Conservation (phyloP, 2,113 vertebrate genomes). For the Cebus imitator region DNA sequence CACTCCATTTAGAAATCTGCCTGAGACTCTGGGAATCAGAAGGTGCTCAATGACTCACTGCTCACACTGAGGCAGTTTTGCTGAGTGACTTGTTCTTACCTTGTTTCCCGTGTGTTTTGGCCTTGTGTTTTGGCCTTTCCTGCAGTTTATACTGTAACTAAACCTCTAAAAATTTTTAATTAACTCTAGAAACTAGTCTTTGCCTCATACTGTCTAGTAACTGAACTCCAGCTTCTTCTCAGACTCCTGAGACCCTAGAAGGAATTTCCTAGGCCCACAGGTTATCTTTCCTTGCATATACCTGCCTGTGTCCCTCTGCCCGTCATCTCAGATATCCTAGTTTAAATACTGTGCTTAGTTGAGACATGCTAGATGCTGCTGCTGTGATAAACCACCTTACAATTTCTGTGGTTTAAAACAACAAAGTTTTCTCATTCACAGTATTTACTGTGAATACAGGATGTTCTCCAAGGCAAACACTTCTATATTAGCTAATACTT, state of each 20-base stretch:
- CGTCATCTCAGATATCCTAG: background rate
- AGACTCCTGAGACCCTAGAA: background rate
- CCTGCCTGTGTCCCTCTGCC: background rate
- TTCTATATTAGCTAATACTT: background rate
- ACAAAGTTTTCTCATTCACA: background rate
- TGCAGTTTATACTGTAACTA: background rate
- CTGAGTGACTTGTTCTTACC: background rate
- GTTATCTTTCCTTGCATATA: background rate
- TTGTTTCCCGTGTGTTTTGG: constrained; percentile 32
- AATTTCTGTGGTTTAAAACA: background rate
- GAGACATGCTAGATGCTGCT: background rate
- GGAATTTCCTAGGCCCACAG: background rate
- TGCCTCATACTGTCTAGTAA: background rate
- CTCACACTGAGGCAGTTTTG: background rate
- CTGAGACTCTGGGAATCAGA: background rate
- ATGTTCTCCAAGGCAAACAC: background rate
- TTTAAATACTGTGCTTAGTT: background rate
- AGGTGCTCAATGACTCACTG: background rate
- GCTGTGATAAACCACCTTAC: background rate
- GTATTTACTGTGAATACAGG: background rate
- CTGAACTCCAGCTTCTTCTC: background rate
- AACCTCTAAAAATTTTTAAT: background rate
- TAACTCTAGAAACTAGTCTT: background rate
- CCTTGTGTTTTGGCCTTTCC: background rate
- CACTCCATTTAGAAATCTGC: background rate